These are phyloP conservation scores for Antheraea assamensis DNA, from an alignment of 2,888 invertebrate species.

Conservation along the genomic window DNA sequence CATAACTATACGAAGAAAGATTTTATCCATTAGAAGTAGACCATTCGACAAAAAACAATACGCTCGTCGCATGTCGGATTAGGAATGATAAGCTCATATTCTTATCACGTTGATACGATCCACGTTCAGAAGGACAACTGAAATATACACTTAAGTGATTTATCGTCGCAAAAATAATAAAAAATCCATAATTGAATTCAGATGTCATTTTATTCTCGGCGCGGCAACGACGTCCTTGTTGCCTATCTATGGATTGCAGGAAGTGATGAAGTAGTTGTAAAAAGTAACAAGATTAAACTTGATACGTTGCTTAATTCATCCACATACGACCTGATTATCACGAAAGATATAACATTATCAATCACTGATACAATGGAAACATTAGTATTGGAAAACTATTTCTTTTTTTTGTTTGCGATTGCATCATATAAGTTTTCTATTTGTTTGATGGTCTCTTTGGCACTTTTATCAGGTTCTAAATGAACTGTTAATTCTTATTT, in stretches of 20 bases:
- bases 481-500: not conserved
- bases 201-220: not conserved
- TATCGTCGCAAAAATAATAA: not conserved
- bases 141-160: not conserved
- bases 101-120: not conserved
- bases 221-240: not conserved
- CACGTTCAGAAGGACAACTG: not conserved
- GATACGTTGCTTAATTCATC: not conserved
- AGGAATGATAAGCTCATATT: not conserved
- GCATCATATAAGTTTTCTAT: not conserved
- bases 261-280: not conserved
- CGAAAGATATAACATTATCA: slow-evolving; percentile 5
- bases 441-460: not conserved
- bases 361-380: not conserved
- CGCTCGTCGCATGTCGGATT: not conserved
- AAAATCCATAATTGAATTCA: not conserved
- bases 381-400: not conserved
- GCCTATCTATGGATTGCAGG: not conserved
- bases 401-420: not conserved
- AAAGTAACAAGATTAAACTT: not conserved
- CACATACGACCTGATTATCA: not conserved
- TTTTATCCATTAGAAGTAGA: not conserved
- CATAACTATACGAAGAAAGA: not conserved
- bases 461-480: not conserved
- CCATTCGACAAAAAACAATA: not conserved